Conservation (phyloP, 2,888 invertebrate species). For the Orthosia gothica region DNA sequence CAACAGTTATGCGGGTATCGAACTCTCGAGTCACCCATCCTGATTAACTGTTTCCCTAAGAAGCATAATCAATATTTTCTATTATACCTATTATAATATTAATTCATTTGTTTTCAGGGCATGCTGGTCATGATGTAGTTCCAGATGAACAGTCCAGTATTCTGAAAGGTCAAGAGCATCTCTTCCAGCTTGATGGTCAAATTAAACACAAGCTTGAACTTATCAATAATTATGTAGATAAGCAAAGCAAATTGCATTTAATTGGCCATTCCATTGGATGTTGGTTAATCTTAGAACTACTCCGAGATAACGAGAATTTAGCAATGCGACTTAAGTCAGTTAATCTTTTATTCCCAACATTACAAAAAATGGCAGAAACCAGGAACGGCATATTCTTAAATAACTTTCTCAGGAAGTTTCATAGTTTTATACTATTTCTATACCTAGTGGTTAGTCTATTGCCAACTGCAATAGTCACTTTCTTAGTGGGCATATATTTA, state of each 20-base stretch:
- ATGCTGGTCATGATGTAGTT: constrained; percentile 93
- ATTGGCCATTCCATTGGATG: constrained; percentile 98
- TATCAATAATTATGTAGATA: constrained; percentile 94
- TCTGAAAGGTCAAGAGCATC: constrained; percentile 90
- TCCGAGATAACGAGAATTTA: constrained; percentile 92
- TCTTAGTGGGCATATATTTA: constrained; percentile 91
- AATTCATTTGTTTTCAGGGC: constrained; percentile 92
- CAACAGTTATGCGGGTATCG: too few species aligned
- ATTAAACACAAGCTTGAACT: constrained; percentile 95
- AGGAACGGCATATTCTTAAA: constrained; percentile 94
- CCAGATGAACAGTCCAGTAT: constrained; percentile 87
- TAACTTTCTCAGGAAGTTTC: constrained; percentile 88
- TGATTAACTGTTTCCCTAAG: not conserved
- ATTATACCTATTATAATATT: not conserved
- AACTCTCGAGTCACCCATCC: too few species aligned
- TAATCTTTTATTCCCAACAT: constrained; percentile 96
- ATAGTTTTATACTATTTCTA: constrained; percentile 79
- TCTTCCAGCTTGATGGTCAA: constrained; percentile 96
- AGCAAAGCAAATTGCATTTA: constrained; percentile 94
- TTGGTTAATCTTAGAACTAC: constrained; percentile 95
- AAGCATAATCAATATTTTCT: not conserved
- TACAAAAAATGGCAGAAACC: constrained; percentile 95
- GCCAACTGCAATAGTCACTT: constrained; percentile 89
- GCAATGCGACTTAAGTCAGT: constrained; percentile 91
- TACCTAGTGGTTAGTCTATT: constrained; percentile 86